These are phyloP conservation scores for Phoebastria nigripes DNA, from an alignment of 2,797 vertebrate genomes.

Conservation along the genomic window DNA sequence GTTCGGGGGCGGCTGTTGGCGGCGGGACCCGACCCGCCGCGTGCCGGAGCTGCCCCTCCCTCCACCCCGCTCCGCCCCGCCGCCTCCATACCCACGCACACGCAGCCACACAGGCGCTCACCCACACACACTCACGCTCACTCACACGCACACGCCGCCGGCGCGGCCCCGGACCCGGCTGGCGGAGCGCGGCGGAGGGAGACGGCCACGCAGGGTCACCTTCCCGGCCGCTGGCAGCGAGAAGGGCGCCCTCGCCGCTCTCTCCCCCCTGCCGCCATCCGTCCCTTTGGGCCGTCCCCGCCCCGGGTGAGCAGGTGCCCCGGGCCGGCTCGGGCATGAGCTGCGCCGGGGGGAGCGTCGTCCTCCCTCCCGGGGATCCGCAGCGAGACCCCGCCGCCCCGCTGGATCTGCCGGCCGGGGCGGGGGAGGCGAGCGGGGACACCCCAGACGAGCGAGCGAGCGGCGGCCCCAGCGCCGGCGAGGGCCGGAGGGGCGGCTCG, in stretches of 20 bases:
- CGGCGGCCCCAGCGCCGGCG: background rate
- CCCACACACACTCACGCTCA: background rate
- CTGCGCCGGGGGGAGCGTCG: background rate
- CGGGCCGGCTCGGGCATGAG: conserved; percentile 14
- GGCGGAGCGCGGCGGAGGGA: background rate
- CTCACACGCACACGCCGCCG: background rate
- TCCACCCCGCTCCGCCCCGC: background rate
- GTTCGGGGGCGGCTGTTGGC: background rate
- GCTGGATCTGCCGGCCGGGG: background rate
- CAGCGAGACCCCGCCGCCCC: conserved; percentile 29
- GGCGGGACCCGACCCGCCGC: background rate
- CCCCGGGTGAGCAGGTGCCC: background rate
- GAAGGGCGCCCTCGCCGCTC: background rate
- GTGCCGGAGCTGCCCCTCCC: background rate
- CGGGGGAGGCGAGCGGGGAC: background rate
- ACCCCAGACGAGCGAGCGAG: conserved; percentile 7
- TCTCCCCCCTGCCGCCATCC: background rate
- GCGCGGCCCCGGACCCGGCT: background rate
- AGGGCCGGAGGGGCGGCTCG: conserved; percentile 37
- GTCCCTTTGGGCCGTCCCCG: background rate
- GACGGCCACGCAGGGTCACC: background rate
- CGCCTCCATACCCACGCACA: background rate
- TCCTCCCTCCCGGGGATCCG: conserved; percentile 21
- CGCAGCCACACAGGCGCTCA: background rate
- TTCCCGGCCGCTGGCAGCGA: background rate